These are phyloP conservation scores for Hestina assimilis DNA, from an alignment of 1,140 invertebrate species.

Conservation along the genomic window DNA sequence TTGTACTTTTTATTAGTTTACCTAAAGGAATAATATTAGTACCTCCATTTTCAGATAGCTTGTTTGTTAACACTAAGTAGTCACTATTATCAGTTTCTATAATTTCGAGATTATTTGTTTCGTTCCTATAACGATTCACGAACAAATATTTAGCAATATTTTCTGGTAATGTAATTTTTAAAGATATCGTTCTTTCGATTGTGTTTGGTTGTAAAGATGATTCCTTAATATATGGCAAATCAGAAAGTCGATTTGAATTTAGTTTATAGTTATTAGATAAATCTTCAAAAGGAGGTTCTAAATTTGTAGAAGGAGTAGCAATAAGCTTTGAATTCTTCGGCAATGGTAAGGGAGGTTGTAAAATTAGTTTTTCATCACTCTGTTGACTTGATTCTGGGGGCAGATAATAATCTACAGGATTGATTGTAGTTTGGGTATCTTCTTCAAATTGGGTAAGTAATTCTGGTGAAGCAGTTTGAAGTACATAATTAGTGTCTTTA, in stretches of 20 bases:
- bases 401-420: constrained; percentile 40
- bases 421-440: constrained; percentile 34
- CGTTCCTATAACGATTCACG: constrained; percentile 40
- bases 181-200: constrained; percentile 66
- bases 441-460: constrained; percentile 40
- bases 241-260: constrained; percentile 46
- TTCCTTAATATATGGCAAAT: constrained; percentile 61
- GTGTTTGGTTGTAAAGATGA: constrained; percentile 43
- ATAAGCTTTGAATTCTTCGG: constrained; percentile 45
- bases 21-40: constrained; percentile 51
- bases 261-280: constrained; percentile 28
- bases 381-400: constrained; percentile 32
- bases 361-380: constrained; percentile 50
- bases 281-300: constrained; percentile 54
- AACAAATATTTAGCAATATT: constrained; percentile 61
- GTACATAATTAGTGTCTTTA: constrained; percentile 53
- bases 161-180: constrained; percentile 71
- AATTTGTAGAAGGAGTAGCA: constrained; percentile 42
- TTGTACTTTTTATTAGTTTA: constrained; percentile 53
- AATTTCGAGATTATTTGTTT: constrained; percentile 60
- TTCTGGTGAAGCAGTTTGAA: constrained; percentile 37
- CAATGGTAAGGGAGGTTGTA: constrained; percentile 28
- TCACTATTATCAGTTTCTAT: constrained; percentile 64
- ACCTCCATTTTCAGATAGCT: constrained; percentile 30
- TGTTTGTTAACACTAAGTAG: constrained; percentile 62